Base-by-base conservation (phyloP, 2,888 invertebrate species). In the Coronaproctus castanopsis region DNA sequence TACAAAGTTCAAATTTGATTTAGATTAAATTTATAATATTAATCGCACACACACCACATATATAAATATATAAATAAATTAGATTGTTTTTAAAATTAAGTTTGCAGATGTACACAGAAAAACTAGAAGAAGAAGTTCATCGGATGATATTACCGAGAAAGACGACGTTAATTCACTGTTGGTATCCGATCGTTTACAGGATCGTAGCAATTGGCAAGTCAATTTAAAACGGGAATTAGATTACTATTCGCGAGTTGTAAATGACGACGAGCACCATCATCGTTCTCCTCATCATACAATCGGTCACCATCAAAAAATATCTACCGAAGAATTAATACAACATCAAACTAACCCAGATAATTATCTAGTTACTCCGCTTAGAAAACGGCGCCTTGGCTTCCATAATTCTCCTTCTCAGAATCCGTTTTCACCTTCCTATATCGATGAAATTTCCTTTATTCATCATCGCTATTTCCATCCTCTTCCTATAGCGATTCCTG, bases 361-460 rank as follows among this genome's bases (percentile, higher is more conserved):
- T 67, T 88, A 87, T 69, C 87, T 88, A 52, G 88, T 89, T 21
- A 88, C 87, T 36, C 88, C 88, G 14, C 87, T 88, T 74, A 76
- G 88, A 66, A 89, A 88, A 74, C 77, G 88, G 70, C 76, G 87
- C 70, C 87, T 87, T 1, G 88, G 88, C 57, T 89, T 89, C 68
- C 87, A 87, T 70, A 87, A 87, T 69, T 84, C 87, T 48, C 87
- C 88, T 21, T 84, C 86, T 63, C 87, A 88, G 70, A 87, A 88
- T 73, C 85, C 88, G 50, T 87, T 85, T 70, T 81, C 82, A 65
- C 83, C 83, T 59, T 82, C 82, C 65, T 82, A 84, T 68, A 75
- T 84, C 66, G 84, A 85, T 70, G 84, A 84, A 69, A 78, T 82
- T 68, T 65, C 65, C 59, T 65, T 48, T 59, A 55, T 50, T 55